A percentile compares a stretch with the other conserved stretches of the same genome.
Evolutionary conservation across 2,113 vertebrate genomes (phyloP).

Genomic region (Chunga burmeisteri): DNA sequence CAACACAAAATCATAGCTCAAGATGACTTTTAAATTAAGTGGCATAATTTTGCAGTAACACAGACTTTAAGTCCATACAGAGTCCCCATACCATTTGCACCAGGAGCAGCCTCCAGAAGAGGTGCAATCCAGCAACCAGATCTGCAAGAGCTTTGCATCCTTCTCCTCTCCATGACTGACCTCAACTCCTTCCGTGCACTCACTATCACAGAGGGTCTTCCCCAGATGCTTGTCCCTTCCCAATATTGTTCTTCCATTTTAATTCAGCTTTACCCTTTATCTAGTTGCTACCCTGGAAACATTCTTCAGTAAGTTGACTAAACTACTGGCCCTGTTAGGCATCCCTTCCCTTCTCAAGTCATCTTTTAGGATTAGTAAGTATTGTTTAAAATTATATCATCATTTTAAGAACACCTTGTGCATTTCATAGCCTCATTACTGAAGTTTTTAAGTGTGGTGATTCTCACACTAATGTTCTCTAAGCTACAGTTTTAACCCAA

Average conservation of each 20-base stretch:
- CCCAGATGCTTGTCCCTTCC: background rate
- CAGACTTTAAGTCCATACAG: background rate
- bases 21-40: conserved; percentile 6
- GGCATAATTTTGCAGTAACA: background rate
- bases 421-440: background rate
- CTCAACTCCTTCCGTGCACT: background rate
- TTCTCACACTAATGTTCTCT: background rate
- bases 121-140: background rate
- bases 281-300: background rate
- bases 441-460: background rate
- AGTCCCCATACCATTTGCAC: background rate
- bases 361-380: background rate
- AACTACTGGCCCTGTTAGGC: background rate
- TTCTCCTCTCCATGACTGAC: background rate
- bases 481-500: background rate
- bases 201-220: background rate
- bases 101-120: background rate
- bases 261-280: background rate
- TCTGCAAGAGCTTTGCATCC: background rate
- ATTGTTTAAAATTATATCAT: background rate
- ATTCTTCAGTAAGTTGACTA: background rate
- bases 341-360: background rate
- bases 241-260: background rate
- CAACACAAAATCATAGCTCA: background rate
- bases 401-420: background rate